Evolutionary conservation across 92 coral and sea anemone species (phyloP), one percentile per base, ranked within the genome.

Genomic region (Phymanthus crucifer): DNA sequence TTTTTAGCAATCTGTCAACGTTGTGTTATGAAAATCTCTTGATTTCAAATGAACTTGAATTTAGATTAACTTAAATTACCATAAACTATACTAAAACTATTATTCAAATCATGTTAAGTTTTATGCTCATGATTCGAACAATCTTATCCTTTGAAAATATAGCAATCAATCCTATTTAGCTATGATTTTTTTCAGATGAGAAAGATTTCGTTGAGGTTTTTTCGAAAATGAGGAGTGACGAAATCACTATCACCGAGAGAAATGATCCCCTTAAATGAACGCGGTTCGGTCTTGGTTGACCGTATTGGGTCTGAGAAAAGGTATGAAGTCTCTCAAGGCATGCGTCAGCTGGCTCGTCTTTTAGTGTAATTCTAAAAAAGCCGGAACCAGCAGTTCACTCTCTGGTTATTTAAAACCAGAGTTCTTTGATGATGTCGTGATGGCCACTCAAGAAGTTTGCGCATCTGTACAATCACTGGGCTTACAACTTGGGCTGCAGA

Each of bases 291-390:
- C 3, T 37, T 45, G 6, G 32, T 81, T 50, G 86, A 81, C 33
- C 74, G 54, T 27, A n/a, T 73, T 34, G 89, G 92, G 21, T 17
- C 66, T 1, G 86, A 81, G 21, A 66, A 65, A 19, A 23, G 32
- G 0, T 33, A 37, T 57, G 84, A 80, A 26, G 78, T 89, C 1
- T 85, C 84, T 8, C 89, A 89, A 33, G 76, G 81, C 23, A 84
- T 84, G 89, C 54, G 87, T 13, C 83, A 80, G 74, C 64, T 84
- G 4, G 76, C 81, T 2, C 69, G 87, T 64, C 77, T 89, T 12
- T 71, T 84, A 13, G 58, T 74, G 35, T 47, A 67, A 72, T 31
- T 32, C 18, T 1, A 27, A 40, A 4, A 64, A 57, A 17, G 47
- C n/a, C 70, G 9, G 14, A 9, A 47, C 24, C 29, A 69, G 33